Base-by-base conservation (phyloP, 2,888 invertebrate genomes). In the Vannuccia rotundouncinata region DNA sequence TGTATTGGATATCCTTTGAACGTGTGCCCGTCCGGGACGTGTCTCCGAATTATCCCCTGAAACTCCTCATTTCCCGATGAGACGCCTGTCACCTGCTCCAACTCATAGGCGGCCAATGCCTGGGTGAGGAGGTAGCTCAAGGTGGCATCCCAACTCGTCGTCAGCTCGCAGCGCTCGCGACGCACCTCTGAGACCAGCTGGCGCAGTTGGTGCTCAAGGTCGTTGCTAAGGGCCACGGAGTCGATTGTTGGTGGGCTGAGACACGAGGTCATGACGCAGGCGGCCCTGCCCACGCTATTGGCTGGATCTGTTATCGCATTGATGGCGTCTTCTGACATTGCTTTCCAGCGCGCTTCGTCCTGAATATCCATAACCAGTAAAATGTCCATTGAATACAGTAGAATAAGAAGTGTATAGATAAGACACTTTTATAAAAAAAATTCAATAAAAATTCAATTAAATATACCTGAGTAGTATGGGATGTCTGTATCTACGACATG, bases 21-120 rank as follows among this genome's bases (percentile, higher is more conserved):
- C 13, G 88, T 88, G 82, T 88, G 88, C n/a, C 88, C 88, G 80
- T 88, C 87, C 13, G 88, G 88, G 0, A 88, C 87, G 17, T 85
- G 83, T 29, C 85, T 84, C 45, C 86, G 84, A 5, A 88, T 85
- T 0, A 88, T 86, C 81, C 87, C 86, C 78, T 87, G 86, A 82
- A 88, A 88, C 81, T 88, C 88, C 81, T 88, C 88, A 83, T 88
- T 88, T 29, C 87, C 87, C n/a, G 86, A 17, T 17, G 87, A 13
- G 29, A 66, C 79, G 85, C 88, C 88, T 83, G 87, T 87, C 30
- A 86, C 83, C 81, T 87, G 82, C 81, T 88, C 88, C 74, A 84
- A 84, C 82, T 88, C 88, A 83, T 88, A 88, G 0, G 87, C 85
- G 78, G 87, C 83, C 60, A 88, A 82, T 1, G 88, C 87, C 76